Conservation (phyloP, 2,888 invertebrate genomes). For the Nemapogon koenigi region DNA sequence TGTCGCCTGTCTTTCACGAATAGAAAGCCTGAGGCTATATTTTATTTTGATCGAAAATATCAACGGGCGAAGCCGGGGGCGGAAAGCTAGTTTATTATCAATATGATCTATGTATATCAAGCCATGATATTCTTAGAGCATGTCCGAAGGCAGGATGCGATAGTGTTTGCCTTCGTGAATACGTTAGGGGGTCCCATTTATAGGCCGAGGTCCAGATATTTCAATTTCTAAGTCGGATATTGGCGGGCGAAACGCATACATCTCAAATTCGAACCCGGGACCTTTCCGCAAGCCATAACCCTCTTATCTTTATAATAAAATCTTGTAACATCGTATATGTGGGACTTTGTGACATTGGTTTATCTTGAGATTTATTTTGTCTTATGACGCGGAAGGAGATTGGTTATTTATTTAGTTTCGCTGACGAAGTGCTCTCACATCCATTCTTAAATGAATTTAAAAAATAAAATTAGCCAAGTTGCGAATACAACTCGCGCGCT, state of each 20-base stretch:
- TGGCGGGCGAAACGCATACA: slow-evolving; percentile 55
- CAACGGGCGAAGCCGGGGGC: too few relatives aligned
- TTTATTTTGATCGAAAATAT: too few relatives aligned
- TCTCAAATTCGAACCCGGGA: slow-evolving; percentile 26
- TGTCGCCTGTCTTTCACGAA: too few relatives aligned
- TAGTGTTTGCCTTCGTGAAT: background rate
- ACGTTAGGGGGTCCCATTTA: too few relatives aligned
- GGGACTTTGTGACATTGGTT: background rate
- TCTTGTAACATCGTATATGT: background rate
- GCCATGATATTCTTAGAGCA: background rate
- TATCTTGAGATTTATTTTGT: slow-evolving; percentile 1
- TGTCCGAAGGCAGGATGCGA: background rate
- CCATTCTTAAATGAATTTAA: too few relatives aligned
- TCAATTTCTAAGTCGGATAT: slow-evolving; percentile 62
- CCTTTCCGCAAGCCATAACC: background rate
- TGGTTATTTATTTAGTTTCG: too few relatives aligned
- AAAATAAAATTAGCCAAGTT: too few relatives aligned
- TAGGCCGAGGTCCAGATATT: slow-evolving; percentile 56
- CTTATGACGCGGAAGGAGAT: background rate
- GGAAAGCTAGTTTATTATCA: too few relatives aligned
- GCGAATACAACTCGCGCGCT: too few relatives aligned
- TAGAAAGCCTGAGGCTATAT: too few relatives aligned
- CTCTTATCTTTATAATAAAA: slow-evolving; percentile 5
- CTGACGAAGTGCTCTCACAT: too few relatives aligned
- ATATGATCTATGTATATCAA: too few relatives aligned